Evolutionary conservation across 1,140 invertebrate genomes (phyloP), one percentile per base, ranked within the genome.

Genomic region (Maniola jurtina): DNA sequence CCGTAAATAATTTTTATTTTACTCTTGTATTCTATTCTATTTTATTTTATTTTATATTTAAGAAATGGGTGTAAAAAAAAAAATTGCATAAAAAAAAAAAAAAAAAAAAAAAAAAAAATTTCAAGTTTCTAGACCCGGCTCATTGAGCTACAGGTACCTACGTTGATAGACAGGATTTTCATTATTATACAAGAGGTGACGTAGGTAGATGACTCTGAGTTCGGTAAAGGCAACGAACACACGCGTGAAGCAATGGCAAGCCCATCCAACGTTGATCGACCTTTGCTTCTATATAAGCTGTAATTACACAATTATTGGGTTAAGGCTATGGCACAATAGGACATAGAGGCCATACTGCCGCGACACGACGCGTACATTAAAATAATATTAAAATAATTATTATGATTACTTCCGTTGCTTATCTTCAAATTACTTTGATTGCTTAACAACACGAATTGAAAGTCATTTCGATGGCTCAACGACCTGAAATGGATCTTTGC

Each of bases 271-370:
- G 36, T 33, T n/a, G 13, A 14, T 40, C 25, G 61, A 63, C 61
- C 61, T 63, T 63, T 35, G 15, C 36, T 35, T 40, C 13, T 40
- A 40, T 63, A 63, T 55, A 54, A 52, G 50, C 0, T 63, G 61
- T 56, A 42, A 55, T 63, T 63, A 40, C 52, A 42, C 61, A 63
- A 63, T 63, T 38, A 63, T 55, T 63, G 38, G 61, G 61, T 63
- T 63, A 63, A 63, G 61, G 61, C 61, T 63, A 38, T 42, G 52
- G n/a, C 52, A 63, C 61, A 63, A 55, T 63, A 40, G 50, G 61
- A 55, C 52, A 63, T 38, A 58, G n/a, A 55, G 52, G 56, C 36
- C 56, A 40, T 15, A 40, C 56, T 56, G 38, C 10, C 15, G 15
- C n/a, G 38, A 55, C 33, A 55, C 33, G 52, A 50, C 2, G 48